A percentile compares a stretch with the other conserved stretches of the same genome.
These are phyloP conservation scores for Thinocorus orbignyianus DNA, from an alignment of 2,113 vertebrate species.

Conservation along the genomic window DNA sequence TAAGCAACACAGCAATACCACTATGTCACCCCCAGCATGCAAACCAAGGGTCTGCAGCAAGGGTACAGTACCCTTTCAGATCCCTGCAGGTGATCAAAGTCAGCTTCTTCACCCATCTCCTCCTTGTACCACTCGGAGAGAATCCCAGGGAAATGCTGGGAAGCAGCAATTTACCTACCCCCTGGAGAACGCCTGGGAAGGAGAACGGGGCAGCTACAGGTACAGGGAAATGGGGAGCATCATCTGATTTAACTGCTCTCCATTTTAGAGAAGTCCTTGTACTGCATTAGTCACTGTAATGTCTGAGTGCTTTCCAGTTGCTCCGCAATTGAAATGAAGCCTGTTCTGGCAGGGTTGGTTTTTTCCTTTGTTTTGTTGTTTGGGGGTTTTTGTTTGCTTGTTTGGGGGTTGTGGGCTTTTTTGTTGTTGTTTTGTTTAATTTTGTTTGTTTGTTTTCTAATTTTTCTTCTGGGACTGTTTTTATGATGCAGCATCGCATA, in stretches of 20 bases:
- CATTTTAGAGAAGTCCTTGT: not conserved
- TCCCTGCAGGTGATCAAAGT: not conserved
- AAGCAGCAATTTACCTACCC: not conserved
- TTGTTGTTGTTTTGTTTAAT: not conserved
- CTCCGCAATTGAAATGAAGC: not conserved
- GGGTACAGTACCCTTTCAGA: not conserved
- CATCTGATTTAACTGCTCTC: not conserved
- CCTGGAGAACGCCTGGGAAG: not conserved
- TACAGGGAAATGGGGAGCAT: not conserved
- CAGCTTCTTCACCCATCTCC: not conserved
- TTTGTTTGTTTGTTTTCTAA: not conserved
- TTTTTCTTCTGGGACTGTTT: not conserved
- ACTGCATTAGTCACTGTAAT: not conserved
- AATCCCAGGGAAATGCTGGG: not conserved
- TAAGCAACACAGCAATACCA: not conserved
- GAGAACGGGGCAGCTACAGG: not conserved
- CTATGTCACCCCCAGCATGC: too few relatives aligned
- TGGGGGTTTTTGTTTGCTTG: not conserved
- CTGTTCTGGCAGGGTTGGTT: not conserved
- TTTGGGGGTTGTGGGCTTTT: not conserved
- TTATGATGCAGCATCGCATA: not conserved
- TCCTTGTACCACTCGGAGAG: rapidly evolving
- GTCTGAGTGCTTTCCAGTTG: not conserved
- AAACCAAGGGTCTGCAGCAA: not conserved
- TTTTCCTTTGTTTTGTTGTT: not conserved